These are phyloP conservation scores for Balaeniceps rex DNA, from an alignment of 2,113 vertebrate genomes.

Conservation along the genomic window DNA sequence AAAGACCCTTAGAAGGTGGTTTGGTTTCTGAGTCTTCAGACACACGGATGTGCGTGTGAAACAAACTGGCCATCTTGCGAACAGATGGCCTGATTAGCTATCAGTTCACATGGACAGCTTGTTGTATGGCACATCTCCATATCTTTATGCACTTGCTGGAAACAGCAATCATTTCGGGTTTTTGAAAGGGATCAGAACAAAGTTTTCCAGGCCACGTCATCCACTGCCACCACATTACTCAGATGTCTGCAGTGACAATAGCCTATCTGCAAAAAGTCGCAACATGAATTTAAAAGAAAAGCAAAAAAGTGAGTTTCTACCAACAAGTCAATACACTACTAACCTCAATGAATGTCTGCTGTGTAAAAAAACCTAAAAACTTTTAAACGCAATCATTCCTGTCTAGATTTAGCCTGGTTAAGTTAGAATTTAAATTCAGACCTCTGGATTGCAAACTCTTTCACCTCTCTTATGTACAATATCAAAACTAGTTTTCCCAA, in stretches of 20 bases:
- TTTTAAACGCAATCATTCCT: background rate
- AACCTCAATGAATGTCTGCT: background rate
- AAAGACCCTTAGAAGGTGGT: background rate
- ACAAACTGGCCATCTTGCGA: background rate
- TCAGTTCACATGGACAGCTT: background rate
- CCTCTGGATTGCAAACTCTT: background rate
- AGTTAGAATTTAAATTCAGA: background rate
- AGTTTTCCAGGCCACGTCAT: background rate
- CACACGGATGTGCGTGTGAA: background rate
- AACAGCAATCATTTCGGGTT: background rate
- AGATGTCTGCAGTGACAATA: background rate
- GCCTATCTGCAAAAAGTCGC: background rate
- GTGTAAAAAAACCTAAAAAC: background rate
- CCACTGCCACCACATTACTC: background rate
- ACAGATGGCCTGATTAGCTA: background rate
- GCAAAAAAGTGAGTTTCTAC: background rate
- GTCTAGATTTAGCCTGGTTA: background rate
- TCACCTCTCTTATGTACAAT: background rate
- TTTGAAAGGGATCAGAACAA: background rate
- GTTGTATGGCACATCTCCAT: background rate
- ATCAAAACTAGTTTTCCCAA: background rate
- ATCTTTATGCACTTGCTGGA: background rate
- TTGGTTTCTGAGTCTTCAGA: background rate
- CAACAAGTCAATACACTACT: background rate
- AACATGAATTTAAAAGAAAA: background rate